Percentiles rank a stretch among this genome's conserved stretches.
phyloP scores from a whole-genome alignment of 2,113 vertebrate species.

The Acanthisitta chloris region DNA sequence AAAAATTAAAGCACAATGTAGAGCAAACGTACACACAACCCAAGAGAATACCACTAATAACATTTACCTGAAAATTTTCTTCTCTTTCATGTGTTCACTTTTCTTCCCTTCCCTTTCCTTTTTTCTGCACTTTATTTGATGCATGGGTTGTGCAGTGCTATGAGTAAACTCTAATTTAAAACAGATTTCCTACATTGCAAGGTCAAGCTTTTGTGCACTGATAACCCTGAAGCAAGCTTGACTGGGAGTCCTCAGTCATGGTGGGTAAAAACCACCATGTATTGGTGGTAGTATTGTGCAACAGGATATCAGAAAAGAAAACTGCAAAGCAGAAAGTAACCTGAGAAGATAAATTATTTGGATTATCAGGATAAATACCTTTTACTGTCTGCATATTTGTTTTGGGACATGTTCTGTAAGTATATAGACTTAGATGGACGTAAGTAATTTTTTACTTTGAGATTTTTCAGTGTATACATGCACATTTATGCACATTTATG shows the following conservation, averaged over 20 bases:
- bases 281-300: neutral
- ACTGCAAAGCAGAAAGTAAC: neutral
- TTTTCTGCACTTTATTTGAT: neutral
- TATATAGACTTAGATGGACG: neutral
- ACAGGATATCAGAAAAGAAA: neutral
- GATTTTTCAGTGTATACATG: neutral
- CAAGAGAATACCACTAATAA: neutral
- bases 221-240: neutral
- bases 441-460: neutral
- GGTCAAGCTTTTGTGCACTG: neutral
- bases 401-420: neutral
- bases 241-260: neutral
- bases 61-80: neutral
- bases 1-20: neutral
- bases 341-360: neutral
- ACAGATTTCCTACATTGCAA: neutral
- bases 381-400: neutral
- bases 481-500: neutral
- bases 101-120: neutral
- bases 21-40: neutral
- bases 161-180: slow-evolving; percentile 19
- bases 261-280: no score
- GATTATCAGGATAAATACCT: neutral
- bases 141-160: neutral
- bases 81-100: neutral